Base-by-base conservation (phyloP, 1,140 invertebrate genomes). In the Papilio polyxenes region DNA sequence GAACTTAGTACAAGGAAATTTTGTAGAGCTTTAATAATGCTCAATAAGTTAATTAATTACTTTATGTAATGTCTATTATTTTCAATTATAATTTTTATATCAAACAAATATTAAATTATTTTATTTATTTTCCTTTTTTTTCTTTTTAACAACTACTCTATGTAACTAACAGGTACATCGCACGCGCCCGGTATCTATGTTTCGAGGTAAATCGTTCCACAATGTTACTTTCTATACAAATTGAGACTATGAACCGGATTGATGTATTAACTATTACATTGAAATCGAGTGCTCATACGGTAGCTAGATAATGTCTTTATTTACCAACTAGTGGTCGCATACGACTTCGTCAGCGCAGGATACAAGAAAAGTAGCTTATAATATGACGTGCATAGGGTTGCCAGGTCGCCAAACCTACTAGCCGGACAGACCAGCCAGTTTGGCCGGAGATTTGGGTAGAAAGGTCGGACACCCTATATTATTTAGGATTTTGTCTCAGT, bases 201-300 rank as follows among this genome's bases (percentile, higher is more conserved):
- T 83, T 81, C 56, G 80, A 78, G 82, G 82, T 83, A 83, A 83
- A 83, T 83, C 82, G 49, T 56, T 74, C 76, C 40, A 77, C 59
- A 74, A 53, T 53, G 69, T 82, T 65, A 80, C 81, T 85, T 85
- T 83, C 84, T 83, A 83, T 81, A 62, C 81, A 85, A 83, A 85
- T 83, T 80, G 82, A 82, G 62, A 83, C 48, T 23, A 76, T 69
- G 78, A 83, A 69, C 75, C 82, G 80, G 79, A 83, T 83, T 75
- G 79, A 81, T 81, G 37, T 69, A 53, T 53, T 53, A 69, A 80
- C 78, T 20, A 80, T 44, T 69, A n/a, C 11, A 65, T 65, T 20
- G 59, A 49, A 78, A 78, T 59, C 51, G 20, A 65, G 53, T 44
- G 31, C 49, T 53, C 9, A 31, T 72, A 72, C 37, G 5, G 13